Evolutionary conservation across 2,797 vertebrate genomes (phyloP).

Genomic region (Spinibarbus caldwelli): DNA sequence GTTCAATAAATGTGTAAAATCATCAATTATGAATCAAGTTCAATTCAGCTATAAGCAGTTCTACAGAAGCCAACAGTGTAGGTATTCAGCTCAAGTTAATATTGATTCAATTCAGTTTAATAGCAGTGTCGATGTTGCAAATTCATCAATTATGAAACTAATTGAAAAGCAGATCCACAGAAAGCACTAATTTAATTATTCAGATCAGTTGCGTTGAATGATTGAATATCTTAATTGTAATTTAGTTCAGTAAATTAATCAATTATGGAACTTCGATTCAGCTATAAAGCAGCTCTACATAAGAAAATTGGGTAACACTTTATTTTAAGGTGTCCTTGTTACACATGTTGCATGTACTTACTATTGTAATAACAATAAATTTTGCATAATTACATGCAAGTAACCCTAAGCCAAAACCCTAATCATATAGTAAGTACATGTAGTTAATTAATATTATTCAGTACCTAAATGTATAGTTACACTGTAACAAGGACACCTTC

Average conservation of each 20-base stretch:
- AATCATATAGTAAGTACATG: too few relatives aligned
- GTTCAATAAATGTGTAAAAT: neutral
- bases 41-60: neutral
- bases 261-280: neutral
- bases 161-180: neutral
- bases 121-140: neutral
- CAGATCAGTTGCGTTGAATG: neutral
- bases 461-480: too few relatives aligned
- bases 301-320: too few relatives aligned
- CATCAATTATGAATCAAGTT: neutral
- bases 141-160: neutral
- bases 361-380: too few relatives aligned
- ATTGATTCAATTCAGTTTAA: neutral
- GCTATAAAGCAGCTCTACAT: neutral
- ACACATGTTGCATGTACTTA: too few relatives aligned
- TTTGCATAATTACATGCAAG: too few relatives aligned
- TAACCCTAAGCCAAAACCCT: too few relatives aligned
- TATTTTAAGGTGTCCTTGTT: too few relatives aligned
- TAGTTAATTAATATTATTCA: too few relatives aligned
- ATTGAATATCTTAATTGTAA: neutral
- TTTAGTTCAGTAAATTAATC: neutral
- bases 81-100: neutral
- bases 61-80: neutral
- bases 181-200: neutral
- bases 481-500: too few relatives aligned